Conservation (phyloP, 2,888 invertebrate species). For the Ectobius pallidus region DNA sequence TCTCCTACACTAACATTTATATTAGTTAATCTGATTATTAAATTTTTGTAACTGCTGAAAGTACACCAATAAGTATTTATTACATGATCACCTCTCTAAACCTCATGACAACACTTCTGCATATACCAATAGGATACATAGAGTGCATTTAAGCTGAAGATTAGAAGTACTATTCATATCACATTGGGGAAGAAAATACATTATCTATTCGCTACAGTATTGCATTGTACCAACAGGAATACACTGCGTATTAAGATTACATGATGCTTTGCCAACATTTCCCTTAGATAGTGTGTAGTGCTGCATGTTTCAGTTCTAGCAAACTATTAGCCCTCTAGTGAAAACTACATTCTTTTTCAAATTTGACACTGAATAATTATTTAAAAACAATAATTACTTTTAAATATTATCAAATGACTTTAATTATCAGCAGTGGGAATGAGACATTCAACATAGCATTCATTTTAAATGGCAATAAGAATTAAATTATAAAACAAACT, state of each 20-base stretch:
- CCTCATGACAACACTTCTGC: neutral
- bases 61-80: too few relatives aligned
- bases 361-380: neutral
- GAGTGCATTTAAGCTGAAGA: neutral
- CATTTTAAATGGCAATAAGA: neutral
- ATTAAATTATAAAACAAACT: neutral
- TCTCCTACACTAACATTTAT: neutral
- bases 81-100: too few relatives aligned
- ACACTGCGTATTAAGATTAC: neutral
- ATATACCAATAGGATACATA: neutral
- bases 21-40: neutral
- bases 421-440: neutral
- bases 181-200: neutral
- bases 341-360: neutral
- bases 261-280: neutral
- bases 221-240: neutral
- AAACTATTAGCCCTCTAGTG: neutral
- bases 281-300: neutral
- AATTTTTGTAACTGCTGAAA: neutral
- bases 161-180: too few relatives aligned
- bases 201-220: neutral
- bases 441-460: neutral
- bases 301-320: neutral
- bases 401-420: neutral
- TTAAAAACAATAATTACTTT: neutral